phyloP scores from a whole-genome alignment of 1,140 invertebrate genomes.

The Anthonomus grandis region DNA sequence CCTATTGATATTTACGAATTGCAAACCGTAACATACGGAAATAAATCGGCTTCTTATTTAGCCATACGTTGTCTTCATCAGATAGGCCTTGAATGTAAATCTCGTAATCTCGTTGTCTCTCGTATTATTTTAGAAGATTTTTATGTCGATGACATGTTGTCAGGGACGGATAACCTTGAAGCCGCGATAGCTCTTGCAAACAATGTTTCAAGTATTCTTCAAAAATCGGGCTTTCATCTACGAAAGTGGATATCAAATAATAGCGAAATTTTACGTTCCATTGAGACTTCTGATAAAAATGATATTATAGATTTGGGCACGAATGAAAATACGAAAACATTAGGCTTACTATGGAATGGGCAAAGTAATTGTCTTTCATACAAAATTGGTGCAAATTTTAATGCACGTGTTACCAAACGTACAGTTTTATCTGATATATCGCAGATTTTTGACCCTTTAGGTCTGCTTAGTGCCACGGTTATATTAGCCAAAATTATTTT shows the following conservation, averaged over 20 bases:
- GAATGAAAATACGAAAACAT: constrained; percentile 17
- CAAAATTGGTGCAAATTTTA: background rate
- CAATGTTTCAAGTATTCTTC: constrained; percentile 11
- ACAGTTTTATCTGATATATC: constrained; percentile 22
- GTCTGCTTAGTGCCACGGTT: constrained; percentile 25
- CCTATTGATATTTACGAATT: constrained; percentile 21
- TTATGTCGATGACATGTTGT: constrained; percentile 48
- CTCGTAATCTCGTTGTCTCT: constrained; percentile 21
- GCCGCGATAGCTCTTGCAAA: constrained; percentile 21
- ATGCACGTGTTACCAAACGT: constrained; percentile 19
- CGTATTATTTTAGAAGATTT: constrained; percentile 31
- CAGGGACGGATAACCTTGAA: constrained; percentile 30
- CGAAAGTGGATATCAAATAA: constrained; percentile 47
- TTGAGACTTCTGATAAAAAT: background rate
- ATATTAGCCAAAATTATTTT: constrained; percentile 29
- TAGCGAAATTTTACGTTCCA: background rate
- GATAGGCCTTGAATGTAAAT: constrained; percentile 25
- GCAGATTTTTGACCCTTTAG: constrained; percentile 31
- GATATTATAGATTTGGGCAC: background rate
- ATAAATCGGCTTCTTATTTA: constrained; percentile 33
- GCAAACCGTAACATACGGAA: constrained; percentile 41
- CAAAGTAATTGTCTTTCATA: constrained; percentile 10
- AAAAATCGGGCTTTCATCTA: constrained; percentile 36
- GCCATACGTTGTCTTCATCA: constrained; percentile 33
- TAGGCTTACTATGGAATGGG: constrained; percentile 20